A percentile compares a stretch with the other conserved stretches of the same genome.
Evolutionary conservation across 2,888 invertebrate species (phyloP).

Genomic region (Ethmia dodecea): DNA sequence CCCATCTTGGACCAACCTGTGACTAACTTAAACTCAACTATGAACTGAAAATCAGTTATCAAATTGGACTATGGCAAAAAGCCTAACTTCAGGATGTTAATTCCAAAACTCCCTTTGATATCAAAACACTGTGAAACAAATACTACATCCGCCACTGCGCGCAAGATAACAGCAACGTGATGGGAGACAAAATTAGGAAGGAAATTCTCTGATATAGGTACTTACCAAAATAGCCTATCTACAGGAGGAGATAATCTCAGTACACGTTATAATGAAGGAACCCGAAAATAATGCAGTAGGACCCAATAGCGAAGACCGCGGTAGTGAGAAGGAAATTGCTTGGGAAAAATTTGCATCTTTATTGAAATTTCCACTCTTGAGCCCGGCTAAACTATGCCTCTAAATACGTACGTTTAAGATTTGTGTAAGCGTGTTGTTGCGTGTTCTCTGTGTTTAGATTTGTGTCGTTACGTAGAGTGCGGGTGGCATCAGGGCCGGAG

Average conservation of each 20-base stretch:
- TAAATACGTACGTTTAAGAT: conserved; percentile 62
- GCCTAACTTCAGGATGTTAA: too few species aligned
- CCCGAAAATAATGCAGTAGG: conserved; percentile 53
- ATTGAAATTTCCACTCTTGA: conserved; percentile 72
- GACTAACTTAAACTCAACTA: too few species aligned
- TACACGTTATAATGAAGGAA: conserved; percentile 39
- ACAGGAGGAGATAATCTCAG: conserved; percentile 28
- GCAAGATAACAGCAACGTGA: conserved; percentile 48
- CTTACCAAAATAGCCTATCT: conserved; percentile 5
- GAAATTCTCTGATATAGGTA: conserved; percentile 27
- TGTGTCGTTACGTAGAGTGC: conserved; percentile 19
- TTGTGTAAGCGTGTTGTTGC: conserved; percentile 44
- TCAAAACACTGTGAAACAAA: too few species aligned
- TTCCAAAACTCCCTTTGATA: too few species aligned
- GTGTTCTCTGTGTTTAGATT: conserved; percentile 27
- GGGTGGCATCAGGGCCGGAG: conserved; percentile 29
- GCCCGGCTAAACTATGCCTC: conserved; percentile 64
- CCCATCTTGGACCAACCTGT: too few species aligned
- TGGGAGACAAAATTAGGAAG: conserved; percentile 49
- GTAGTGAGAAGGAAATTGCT: conserved; percentile 65
- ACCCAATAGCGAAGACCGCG: conserved; percentile 57
- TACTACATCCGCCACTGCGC: conserved; percentile 35
- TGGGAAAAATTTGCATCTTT: conserved; percentile 71
- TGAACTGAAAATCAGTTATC: too few species aligned
- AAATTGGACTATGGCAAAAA: too few species aligned